Base-by-base conservation (phyloP, 2,113 vertebrate species). In the Peromyscus californicus region DNA sequence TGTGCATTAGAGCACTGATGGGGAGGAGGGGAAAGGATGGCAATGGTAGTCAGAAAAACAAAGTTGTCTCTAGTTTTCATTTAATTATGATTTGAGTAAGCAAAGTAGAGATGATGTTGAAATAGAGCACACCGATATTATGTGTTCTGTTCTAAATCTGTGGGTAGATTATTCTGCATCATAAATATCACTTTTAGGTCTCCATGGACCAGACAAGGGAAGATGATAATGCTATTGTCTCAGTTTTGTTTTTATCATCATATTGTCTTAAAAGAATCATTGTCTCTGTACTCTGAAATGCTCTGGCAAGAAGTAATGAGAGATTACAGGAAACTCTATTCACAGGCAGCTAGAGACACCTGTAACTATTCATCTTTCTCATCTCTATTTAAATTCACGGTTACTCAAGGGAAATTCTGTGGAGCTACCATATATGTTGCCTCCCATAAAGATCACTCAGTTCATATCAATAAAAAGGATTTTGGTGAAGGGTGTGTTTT, bases 41-140 rank as follows among this genome's bases (percentile, higher is more conserved):
- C 26, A 94, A 82, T 7, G 90, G 70, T 57, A 51, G 42, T 92
- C 78, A 76, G 57, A 85, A 96, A 94, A 96, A 91, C 17, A 76
- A 95, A 90, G 70, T 48, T 74, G 22, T 87, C 91, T 97, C 74
- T 93, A 57, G 10, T 45, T 93, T 3, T 92, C 93, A 78, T 88
- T 87, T 61, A 91, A 93, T 93, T 90, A 59, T 90, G 92, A 79
- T 90, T 94, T 92, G 65, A 88, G 74, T 93, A 92, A 74, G 42
- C 65, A 83, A 95, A 85, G 16, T 1, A 70, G 31, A 96, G 51
- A 72, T 67, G 24, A 90, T 85, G 39, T 69, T 96, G 70, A 70
- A n/a, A 75, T 78, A 24, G 33, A 89, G 33, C 85, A 39, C 29
- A 91, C 69, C 85, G 67, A 89, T 80, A 85, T 54, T 72, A 54